Base-by-base conservation (phyloP, 2,113 vertebrate genomes). In the Anolis carolinensis region DNA sequence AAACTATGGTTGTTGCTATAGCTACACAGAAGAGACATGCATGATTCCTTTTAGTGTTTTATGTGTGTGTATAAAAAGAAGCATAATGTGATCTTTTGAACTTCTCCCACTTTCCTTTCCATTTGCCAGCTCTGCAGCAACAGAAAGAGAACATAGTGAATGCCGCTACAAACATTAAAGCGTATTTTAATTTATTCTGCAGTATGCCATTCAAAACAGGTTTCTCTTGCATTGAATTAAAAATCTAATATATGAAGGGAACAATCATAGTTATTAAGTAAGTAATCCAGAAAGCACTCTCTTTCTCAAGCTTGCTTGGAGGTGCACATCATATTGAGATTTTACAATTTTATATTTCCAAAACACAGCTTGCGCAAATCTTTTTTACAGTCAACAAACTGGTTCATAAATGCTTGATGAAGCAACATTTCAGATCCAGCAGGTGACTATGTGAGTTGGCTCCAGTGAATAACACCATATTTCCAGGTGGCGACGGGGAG, bases 141-240 rank as follows among this genome's bases (percentile, higher is more conserved):
- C 74, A 23, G 90, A 85, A 30, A 81, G 55, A 44, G 21, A 39
- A 23, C 3, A 0, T 18, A 1, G 20, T 63, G 52, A 80, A 62
- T 27, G 76, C 71, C 78, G 63, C 62, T 34, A 32, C 39, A 30
- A 76, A 81, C 13, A 39, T 7, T n/a, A 86, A 21, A 55, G 3
- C 1, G 0, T 84, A 7, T 25, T 85, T 67, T 14, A 62, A 20
- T 62, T 87, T 27, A 5, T 73, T 88, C 21, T 86, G 65, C 0
- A 79, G 68, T 83, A 82, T 88, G 75, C n/a, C 71, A 32, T 76
- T 20, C 23, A 84, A 52, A 88, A 71, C 59, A 59, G 48, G 20
- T 36, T 81, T 50, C 63, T 63, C 6, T 85, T 63, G 65, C 72
- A 34, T 25, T 48, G 36, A 73, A 72, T 79, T 73, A 81, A 63